Conservation (phyloP, 1,140 invertebrate species). For the silkworm (Bombyx mori) region DNA sequence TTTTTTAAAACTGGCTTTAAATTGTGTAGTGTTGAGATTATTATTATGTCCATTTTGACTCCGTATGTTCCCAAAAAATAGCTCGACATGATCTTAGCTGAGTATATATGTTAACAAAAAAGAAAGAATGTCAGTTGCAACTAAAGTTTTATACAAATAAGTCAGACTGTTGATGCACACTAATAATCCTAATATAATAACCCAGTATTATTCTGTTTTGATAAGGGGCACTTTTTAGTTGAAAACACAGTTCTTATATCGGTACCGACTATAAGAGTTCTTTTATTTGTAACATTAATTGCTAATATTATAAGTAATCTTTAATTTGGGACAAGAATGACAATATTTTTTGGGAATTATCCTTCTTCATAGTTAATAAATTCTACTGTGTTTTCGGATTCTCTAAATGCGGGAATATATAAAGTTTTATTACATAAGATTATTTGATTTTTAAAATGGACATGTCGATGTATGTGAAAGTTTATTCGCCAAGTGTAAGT, state of each 20-base stretch:
- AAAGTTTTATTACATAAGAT: not conserved
- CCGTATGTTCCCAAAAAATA: constrained; percentile 11
- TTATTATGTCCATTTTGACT: constrained; percentile 9
- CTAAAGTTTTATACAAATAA: not conserved
- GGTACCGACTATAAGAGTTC: not conserved
- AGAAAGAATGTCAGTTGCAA: not conserved
- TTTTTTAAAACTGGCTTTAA: constrained; percentile 11
- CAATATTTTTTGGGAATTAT: no score
- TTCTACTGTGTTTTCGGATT: not conserved
- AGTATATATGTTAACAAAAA: constrained; percentile 5
- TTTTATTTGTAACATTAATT: no score
- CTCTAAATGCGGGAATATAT: no score
- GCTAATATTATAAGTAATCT: no score
- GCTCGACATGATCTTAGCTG: constrained; percentile 10
- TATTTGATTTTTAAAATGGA: constrained; percentile 7
- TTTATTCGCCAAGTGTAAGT: constrained; percentile 6
- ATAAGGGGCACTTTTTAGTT: not conserved
- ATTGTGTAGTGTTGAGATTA: constrained; percentile 11
- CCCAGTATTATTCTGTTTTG: no score
- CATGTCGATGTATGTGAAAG: not conserved
- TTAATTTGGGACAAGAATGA: no score
- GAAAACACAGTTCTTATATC: constrained; percentile 3
- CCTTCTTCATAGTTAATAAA: not conserved
- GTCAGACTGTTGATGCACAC: constrained; percentile 5
- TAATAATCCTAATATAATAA: not conserved